These are phyloP conservation scores for Dicrurus megarhynchus DNA, from an alignment of 2,113 vertebrate species.

Conservation along the genomic window DNA sequence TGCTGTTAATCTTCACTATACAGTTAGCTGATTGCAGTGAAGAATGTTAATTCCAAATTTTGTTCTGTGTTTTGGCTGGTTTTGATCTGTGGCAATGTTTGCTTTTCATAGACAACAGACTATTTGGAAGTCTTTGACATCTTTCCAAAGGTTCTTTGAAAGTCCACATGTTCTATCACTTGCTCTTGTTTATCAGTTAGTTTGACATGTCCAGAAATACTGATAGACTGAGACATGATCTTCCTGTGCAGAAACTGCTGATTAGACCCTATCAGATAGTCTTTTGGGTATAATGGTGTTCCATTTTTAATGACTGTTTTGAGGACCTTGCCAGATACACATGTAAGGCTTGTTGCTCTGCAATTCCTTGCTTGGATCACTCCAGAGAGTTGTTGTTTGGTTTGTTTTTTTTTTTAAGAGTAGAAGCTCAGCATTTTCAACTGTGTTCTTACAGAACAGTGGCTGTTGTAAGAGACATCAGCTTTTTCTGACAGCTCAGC, in stretches of 20 bases:
- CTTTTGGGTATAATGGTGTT: slow-evolving; percentile 14
- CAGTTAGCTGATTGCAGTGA: neutral
- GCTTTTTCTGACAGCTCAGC: slow-evolving; percentile 29
- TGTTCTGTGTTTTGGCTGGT: neutral
- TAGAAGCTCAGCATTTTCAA: neutral
- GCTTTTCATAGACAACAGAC: neutral
- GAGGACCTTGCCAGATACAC: slow-evolving; percentile 24
- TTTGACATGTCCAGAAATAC: slow-evolving; percentile 24
- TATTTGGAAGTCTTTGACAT: neutral
- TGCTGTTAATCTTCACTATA: neutral
- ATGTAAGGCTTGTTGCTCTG: neutral
- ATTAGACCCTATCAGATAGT: slow-evolving; percentile 32
- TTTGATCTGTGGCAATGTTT: neutral
- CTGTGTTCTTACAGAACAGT: neutral
- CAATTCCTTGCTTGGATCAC: neutral
- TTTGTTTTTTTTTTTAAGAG: neutral
- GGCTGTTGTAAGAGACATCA: neutral
- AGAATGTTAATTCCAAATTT: neutral
- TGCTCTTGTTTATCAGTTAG: slow-evolving; percentile 3
- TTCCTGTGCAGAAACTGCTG: slow-evolving; percentile 39
- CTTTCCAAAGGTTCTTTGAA: neutral
- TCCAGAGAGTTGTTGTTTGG: neutral
- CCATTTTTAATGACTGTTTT: slow-evolving; percentile 44
- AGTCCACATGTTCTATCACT: neutral
- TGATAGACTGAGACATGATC: neutral